Conservation (phyloP, 2,888 invertebrate species). For the Anticlea derivata region DNA sequence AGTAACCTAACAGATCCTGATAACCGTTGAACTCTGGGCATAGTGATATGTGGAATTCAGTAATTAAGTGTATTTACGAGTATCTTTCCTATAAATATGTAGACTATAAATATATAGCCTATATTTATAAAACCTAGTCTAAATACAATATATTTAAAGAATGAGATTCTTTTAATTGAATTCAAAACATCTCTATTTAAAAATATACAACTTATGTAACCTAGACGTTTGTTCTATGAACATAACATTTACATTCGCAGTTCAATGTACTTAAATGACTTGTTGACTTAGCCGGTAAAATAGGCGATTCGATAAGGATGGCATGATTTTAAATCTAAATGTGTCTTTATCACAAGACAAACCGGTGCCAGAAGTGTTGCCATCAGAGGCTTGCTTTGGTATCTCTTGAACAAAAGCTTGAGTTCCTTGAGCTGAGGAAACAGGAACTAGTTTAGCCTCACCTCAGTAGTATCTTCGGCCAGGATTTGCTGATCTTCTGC, state of each 20-base stretch:
- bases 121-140: too few relatives aligned
- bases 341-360: not conserved
- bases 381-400: not conserved
- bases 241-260: not conserved
- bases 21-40: slow-evolving; percentile 5
- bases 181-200: slow-evolving; percentile 14
- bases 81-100: too few relatives aligned
- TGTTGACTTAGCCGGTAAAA: not conserved
- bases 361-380: too few relatives aligned
- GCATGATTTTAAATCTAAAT: not conserved
- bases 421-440: not conserved
- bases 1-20: not conserved
- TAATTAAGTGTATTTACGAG: too few relatives aligned
- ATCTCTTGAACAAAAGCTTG: not conserved
- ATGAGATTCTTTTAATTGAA: slow-evolving; percentile 26
- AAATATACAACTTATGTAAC: not conserved
- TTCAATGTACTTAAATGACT: slow-evolving; percentile 2
- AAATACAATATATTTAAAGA: not conserved
- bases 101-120: too few relatives aligned
- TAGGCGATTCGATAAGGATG: not conserved
- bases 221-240: slow-evolving; percentile 1
- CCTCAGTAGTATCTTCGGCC: slow-evolving; percentile 73
- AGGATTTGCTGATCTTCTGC: slow-evolving; percentile 66
- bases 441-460: slow-evolving; percentile 61
- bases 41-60: not conserved